Base-by-base conservation (phyloP, 2,113 vertebrate genomes). In the Laticauda colubrina region DNA sequence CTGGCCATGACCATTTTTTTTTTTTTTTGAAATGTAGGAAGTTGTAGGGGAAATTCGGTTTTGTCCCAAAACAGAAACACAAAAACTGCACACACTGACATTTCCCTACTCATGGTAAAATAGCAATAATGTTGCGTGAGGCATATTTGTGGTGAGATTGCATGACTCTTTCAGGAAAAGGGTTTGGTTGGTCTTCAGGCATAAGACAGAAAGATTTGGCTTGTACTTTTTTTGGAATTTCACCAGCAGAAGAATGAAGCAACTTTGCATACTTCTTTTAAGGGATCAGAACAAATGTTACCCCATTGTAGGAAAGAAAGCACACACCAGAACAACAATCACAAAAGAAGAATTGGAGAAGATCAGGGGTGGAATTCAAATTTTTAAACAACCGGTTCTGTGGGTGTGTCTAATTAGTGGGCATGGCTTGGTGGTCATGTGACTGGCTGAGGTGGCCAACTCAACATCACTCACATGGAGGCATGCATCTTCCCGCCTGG, bases 21-120 rank as follows among this genome's bases (percentile, higher is more conserved):
- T 56, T 85, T 34, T 85, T 23, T 59, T 39, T 85, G 75, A 91
- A 61, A 91, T n/a, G 69, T 87, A 48, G 85, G 85, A 91, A 86
- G 81, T 48, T 59, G 55, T 45, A 64, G 85, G 61, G 56, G 56
- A 87, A 91, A 91, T 18, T 91, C 15, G 3, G 2, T 88, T 7
- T 26, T 51, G 45, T 87, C 85, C 9, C 51, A 51, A 34, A 87
- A 39, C 55, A 53, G 43, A 8, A 56, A 85, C 7, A 56, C 23
- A 85, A 24, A 87, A 86, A 29, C 39, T 51, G 26, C 26, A 87
- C 85, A 14, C 45, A 24, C 0, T 91, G 90, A 87, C 85, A n/a
- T n/a, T 91, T 91, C 39, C 18, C 53, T 87, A 61, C 29, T 87
- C 85, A 34, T 15, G 1, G 18, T 3, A 20, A 10, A 43, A 85